These are phyloP conservation scores for Heliconius congener DNA, from an alignment of 1,140 invertebrate species.

Conservation along the genomic window DNA sequence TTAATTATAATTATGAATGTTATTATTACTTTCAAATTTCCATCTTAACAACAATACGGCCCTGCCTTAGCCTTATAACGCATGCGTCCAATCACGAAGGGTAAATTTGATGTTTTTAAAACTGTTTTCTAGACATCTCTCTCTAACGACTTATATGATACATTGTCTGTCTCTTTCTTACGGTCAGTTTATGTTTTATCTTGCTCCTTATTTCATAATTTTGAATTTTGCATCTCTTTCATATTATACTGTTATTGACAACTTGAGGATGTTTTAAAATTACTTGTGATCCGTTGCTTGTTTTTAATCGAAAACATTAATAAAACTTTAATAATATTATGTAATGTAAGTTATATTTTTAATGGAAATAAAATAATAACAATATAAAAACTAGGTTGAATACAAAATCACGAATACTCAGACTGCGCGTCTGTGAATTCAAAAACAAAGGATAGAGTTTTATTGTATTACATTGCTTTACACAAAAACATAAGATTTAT, in stretches of 20 bases:
- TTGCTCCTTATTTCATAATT: slow-evolving; percentile 30
- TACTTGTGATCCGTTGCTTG: slow-evolving; percentile 36
- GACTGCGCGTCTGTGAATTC: slow-evolving; percentile 51
- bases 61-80: slow-evolving; percentile 66
- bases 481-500: neutral
- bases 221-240: slow-evolving; percentile 50
- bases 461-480: neutral
- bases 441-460: slow-evolving; percentile 40
- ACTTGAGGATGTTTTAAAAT: slow-evolving; percentile 40
- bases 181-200: slow-evolving; percentile 45
- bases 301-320: slow-evolving; percentile 12
- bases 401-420: slow-evolving; percentile 31
- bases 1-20: neutral
- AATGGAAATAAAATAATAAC: neutral
- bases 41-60: slow-evolving; percentile 43
- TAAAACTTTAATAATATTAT: neutral
- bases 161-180: slow-evolving; percentile 43
- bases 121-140: slow-evolving; percentile 64
- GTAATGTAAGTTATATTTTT: slow-evolving; percentile 24
- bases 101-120: slow-evolving; percentile 60
- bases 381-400: slow-evolving; percentile 2
- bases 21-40: neutral
- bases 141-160: slow-evolving; percentile 34
- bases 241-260: slow-evolving; percentile 53
- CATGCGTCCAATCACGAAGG: slow-evolving; percentile 74